phyloP scores from a whole-genome alignment of 2,113 vertebrate genomes.

The Tragelaphus buxtoni region DNA sequence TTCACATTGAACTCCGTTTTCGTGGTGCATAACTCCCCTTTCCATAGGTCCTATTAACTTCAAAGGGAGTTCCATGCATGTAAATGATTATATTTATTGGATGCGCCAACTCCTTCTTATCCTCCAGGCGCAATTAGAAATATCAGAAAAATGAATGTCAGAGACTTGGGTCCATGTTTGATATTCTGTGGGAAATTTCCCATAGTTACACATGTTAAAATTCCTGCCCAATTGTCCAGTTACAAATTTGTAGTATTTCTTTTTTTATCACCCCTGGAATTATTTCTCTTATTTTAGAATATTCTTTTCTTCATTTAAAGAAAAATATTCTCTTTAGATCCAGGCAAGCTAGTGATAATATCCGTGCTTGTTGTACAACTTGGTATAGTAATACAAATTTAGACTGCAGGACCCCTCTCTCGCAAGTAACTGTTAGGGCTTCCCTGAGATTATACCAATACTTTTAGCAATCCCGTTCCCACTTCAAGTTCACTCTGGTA shows the following conservation, averaged over 20 bases:
- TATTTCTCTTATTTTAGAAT: constrained; percentile 40
- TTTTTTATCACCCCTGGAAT: constrained; percentile 37
- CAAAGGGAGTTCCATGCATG: constrained; percentile 71
- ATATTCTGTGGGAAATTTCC: constrained; percentile 69
- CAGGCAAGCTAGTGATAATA: background rate
- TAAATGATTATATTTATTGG: constrained; percentile 77
- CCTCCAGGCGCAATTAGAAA: constrained; percentile 75
- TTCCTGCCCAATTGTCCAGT: constrained; percentile 50
- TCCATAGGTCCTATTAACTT: constrained; percentile 74
- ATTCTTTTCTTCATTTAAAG: constrained; percentile 33
- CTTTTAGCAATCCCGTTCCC: background rate
- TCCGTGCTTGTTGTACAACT: background rate
- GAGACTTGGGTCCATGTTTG: constrained; percentile 70
- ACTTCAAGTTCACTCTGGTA: constrained; percentile 10
- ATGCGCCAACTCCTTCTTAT: constrained; percentile 71
- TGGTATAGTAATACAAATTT: background rate
- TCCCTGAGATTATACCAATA: constrained; percentile 18
- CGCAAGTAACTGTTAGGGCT: background rate
- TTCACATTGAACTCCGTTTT: constrained; percentile 46
- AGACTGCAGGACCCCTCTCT: background rate
- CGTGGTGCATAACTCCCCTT: constrained; percentile 39
- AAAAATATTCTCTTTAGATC: constrained; percentile 22
- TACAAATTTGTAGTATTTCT: constrained; percentile 37
- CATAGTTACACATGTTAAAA: constrained; percentile 68
- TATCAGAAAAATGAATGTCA: constrained; percentile 73